Evolutionary conservation across 2,113 vertebrate species (phyloP).

Genomic region (Sakesphorus luctuosus): DNA sequence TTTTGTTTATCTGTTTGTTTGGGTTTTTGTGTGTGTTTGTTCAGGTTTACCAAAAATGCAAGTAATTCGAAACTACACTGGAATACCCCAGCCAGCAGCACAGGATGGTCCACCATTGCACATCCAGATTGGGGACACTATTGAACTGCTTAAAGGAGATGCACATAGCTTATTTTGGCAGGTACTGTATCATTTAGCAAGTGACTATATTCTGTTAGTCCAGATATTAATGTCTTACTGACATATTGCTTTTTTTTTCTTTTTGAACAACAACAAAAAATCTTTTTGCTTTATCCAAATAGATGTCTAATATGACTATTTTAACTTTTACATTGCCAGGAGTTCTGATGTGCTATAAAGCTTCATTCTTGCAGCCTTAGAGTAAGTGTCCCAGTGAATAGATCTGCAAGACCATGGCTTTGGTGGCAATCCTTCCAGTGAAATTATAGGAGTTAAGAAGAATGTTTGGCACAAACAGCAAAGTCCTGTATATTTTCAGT

Average conservation of each 20-base stretch:
- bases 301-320: not conserved
- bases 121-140: constrained; percentile 88
- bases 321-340: not conserved
- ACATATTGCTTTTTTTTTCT: not conserved
- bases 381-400: not conserved
- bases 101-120: constrained; percentile 83
- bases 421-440: not conserved
- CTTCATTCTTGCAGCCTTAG: not conserved
- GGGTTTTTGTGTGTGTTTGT: not conserved
- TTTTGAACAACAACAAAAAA: not conserved
- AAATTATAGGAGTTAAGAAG: not conserved
- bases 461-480: not conserved
- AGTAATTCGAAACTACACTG: constrained; percentile 87
- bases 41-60: constrained; percentile 95
- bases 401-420: not conserved
- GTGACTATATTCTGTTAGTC: not conserved
- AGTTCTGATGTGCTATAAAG: not conserved
- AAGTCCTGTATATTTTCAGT: not conserved
- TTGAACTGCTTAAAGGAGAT: constrained; percentile 89
- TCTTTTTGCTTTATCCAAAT: not conserved
- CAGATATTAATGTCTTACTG: not conserved
- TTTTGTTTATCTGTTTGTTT: not conserved
- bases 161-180: constrained; percentile 94
- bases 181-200: constrained; percentile 72
- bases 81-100: constrained; percentile 80